phyloP scores from a whole-genome alignment of 2,888 invertebrate species.

The Tachystola acroxantha region DNA sequence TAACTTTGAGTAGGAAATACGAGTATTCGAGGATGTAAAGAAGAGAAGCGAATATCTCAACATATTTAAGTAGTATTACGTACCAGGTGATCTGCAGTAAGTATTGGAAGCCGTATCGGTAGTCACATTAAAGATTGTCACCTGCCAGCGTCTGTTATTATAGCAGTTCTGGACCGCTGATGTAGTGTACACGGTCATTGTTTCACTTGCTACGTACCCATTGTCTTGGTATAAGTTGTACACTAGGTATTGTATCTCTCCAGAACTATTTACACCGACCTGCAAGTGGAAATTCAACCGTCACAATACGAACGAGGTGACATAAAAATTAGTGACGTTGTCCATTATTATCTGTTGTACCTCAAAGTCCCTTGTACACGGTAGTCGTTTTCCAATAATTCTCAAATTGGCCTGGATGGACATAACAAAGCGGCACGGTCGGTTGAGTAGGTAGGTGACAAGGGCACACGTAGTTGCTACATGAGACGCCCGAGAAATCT shows the following conservation, averaged over 20 bases:
- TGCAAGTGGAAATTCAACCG: too few relatives aligned
- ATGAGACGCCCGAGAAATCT: conserved; percentile 80
- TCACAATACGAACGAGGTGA: too few relatives aligned
- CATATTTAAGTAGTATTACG: conserved; percentile 8
- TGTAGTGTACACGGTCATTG: conserved; percentile 38
- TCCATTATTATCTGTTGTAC: too few relatives aligned
- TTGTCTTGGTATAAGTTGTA: conserved; percentile 66
- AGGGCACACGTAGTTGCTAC: conserved; percentile 83
- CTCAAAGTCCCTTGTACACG: conserved; percentile 81
- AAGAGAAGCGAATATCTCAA: too few relatives aligned
- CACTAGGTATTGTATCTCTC: conserved; percentile 82
- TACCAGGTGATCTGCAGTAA: conserved; percentile 83
- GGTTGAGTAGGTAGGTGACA: conserved; percentile 79
- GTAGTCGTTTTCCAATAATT: conserved; percentile 81
- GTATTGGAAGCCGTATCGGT: conserved; percentile 83
- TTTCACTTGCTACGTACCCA: conserved; percentile 76
- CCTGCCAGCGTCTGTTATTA: conserved; percentile 62
- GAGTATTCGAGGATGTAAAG: too few relatives aligned
- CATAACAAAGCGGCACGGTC: conserved; percentile 85
- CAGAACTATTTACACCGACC: conserved; percentile 78
- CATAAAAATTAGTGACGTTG: too few relatives aligned
- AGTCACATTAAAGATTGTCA: conserved; percentile 52
- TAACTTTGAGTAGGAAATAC: too few relatives aligned
- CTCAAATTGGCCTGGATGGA: conserved; percentile 85
- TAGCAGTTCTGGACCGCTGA: conserved; percentile 78